Evolutionary conservation across 2,797 vertebrate genomes (phyloP), one percentile per base, ranked within the genome.

Genomic region (Lepidocolaptes lacrymiger): DNA sequence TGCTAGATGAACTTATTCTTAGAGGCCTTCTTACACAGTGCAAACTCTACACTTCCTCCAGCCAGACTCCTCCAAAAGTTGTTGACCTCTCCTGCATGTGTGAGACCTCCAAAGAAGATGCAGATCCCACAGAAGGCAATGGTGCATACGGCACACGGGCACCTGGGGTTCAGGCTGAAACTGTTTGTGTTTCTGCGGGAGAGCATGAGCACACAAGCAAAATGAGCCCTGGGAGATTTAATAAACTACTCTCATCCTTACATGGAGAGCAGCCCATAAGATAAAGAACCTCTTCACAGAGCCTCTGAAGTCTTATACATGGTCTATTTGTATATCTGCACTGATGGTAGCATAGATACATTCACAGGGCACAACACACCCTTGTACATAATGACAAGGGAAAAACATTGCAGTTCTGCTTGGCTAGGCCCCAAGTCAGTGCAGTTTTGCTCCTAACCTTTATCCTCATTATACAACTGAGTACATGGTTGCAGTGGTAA

Each of bases 241-340:
- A 75, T 83, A 75, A 89, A 72, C 61, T 58, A 10, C 0, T 0
- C 0, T 0, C 21, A 75, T n/a, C 49, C 44, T 90, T 20, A 68
- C 54, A 55, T 77, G 81, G 81, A 94, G 44, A 80, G 34, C 30
- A 89, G 95, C 89, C 93, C 92, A 78, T 93, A 93, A 92, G 89
- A 94, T 92, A 97, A 93, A 92, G 72, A 89, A 69, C 15, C 48
- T 68, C 68, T 91, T 94, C 62, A 51, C 37, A 73, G 44, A 48
- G 49, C 39, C 49, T 96, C 83, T 94, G 55, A 91, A 92, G 75
- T 73, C 72, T 92, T 88, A 75, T 34, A 73, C 54, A 17, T 10
- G 7, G 54, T 30, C 79, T 88, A 1, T 69, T 89, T 85, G 75
- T 85, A 10, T 90, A 88, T 84, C 75, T 85, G 58, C 3, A 2